Percentiles rank a stretch among this genome's conserved stretches.
Evolutionary conservation across 2,888 invertebrate genomes (phyloP).

Genomic region (Cheilosia grossa): DNA sequence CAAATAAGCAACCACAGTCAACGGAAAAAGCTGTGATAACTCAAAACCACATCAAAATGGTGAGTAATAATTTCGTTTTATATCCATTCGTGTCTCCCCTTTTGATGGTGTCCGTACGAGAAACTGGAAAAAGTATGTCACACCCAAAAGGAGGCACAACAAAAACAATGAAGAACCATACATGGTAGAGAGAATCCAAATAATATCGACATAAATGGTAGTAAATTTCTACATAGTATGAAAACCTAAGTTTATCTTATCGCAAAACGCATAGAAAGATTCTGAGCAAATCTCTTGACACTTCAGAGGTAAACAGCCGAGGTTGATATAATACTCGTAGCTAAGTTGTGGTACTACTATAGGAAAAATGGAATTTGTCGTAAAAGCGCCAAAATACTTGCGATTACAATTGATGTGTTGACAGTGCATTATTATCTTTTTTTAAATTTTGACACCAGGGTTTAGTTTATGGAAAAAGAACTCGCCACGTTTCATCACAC

Average conservation of each 20-base stretch:
- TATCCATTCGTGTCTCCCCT: slow-evolving; percentile 30
- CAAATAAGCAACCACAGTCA: slow-evolving; percentile 27
- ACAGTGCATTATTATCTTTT: too few relatives aligned
- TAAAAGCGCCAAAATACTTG: too few relatives aligned
- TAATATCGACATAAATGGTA: slow-evolving; percentile 50
- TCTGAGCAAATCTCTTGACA: slow-evolving; percentile 17
- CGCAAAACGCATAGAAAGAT: slow-evolving; percentile 10
- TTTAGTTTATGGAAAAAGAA: neutral
- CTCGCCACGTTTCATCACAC: neutral
- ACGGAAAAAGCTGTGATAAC: slow-evolving; percentile 69
- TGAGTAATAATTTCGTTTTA: slow-evolving; percentile 70
- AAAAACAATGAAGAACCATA: slow-evolving; percentile 62
- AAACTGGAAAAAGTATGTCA: slow-evolving; percentile 74
- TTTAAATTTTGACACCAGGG: too few relatives aligned
- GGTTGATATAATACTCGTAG: too few relatives aligned
- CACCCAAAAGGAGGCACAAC: slow-evolving; percentile 73
- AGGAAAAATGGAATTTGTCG: too few relatives aligned
- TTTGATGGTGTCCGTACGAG: slow-evolving; percentile 36
- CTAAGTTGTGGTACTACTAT: too few relatives aligned
- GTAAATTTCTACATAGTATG: neutral
- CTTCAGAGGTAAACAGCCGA: slow-evolving; percentile 39
- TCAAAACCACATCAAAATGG: slow-evolving; percentile 70
- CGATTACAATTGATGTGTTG: too few relatives aligned
- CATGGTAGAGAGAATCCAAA: slow-evolving; percentile 14
- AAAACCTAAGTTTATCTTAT: slow-evolving; percentile 54